Conservation (phyloP, 2,888 invertebrate species). For the Uropetala carovei region DNA sequence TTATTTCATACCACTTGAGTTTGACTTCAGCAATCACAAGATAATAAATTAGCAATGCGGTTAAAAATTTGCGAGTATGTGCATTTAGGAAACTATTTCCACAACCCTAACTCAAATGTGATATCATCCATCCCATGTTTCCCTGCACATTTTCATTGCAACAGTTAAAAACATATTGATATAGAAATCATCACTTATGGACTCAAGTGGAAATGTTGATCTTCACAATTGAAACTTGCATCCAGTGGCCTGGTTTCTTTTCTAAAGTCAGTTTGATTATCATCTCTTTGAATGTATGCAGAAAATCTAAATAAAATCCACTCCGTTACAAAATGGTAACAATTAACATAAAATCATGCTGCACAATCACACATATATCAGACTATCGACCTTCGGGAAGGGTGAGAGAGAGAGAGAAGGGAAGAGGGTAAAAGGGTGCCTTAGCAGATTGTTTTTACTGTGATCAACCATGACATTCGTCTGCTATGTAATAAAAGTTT, state of each 20-base stretch:
- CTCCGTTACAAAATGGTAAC: slow-evolving; percentile 62
- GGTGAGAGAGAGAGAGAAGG: slow-evolving; percentile 24
- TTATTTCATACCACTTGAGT: slow-evolving; percentile 60
- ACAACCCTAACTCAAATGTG: slow-evolving; percentile 57
- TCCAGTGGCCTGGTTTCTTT: slow-evolving; percentile 15
- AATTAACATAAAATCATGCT: slow-evolving; percentile 61
- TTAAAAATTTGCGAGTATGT: slow-evolving; percentile 58
- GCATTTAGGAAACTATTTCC: slow-evolving; percentile 62
- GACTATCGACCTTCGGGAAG: slow-evolving; percentile 45
- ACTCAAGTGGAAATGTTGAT: slow-evolving; percentile 46
- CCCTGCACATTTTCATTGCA: slow-evolving; percentile 61
- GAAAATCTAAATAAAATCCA: slow-evolving; percentile 64
- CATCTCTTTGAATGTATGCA: slow-evolving; percentile 38
- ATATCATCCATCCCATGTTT: slow-evolving; percentile 53
- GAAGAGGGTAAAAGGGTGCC: slow-evolving; percentile 6
- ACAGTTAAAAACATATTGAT: slow-evolving; percentile 58
- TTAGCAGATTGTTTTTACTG: slow-evolving; percentile 55
- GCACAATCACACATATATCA: slow-evolving; percentile 56
- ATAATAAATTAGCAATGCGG: slow-evolving; percentile 63
- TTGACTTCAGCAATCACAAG: slow-evolving; percentile 63
- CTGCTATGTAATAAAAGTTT: slow-evolving; percentile 56
- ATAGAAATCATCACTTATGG: slow-evolving; percentile 40
- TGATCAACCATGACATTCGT: slow-evolving; percentile 39
- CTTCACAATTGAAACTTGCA: slow-evolving; percentile 54
- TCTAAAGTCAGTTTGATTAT: slow-evolving; percentile 43